These are phyloP conservation scores for Ennomos fuscantarius DNA, from an alignment of 2,888 invertebrate species.

Conservation along the genomic window DNA sequence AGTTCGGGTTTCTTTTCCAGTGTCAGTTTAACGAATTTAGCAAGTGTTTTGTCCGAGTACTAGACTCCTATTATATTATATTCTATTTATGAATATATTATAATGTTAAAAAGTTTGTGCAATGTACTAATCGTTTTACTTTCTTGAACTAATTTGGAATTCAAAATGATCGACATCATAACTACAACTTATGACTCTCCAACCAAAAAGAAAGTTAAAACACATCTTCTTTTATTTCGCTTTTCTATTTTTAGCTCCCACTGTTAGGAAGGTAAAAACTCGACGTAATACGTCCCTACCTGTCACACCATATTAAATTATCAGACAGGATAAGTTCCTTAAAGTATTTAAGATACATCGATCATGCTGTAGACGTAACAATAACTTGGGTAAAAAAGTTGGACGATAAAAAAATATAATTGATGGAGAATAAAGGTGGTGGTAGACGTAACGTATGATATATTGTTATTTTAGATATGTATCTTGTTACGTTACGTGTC, in stretches of 20 bases:
- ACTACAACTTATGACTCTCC: neutral
- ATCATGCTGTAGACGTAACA: constrained; percentile 74
- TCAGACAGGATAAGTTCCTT: constrained; percentile 42
- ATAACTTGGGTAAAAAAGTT: constrained; percentile 55
- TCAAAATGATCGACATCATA: neutral
- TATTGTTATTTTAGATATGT: constrained; percentile 36
- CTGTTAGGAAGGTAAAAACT: constrained; percentile 43
- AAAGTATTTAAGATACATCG: constrained; percentile 73
- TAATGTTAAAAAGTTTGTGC: no score
- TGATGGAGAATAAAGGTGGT: constrained; percentile 75
- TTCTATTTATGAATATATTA: no score
- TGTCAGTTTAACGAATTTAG: constrained; percentile 3
- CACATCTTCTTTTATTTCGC: neutral
- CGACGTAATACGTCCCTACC: constrained; percentile 43
- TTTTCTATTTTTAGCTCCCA: constrained; percentile 5
- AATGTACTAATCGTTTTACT: no score
- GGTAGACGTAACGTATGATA: constrained; percentile 29
- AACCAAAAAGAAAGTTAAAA: neutral
- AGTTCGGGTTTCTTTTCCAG: constrained; percentile 6
- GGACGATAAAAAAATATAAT: constrained; percentile 74
- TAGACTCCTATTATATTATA: no score
- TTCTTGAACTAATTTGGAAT: no score
- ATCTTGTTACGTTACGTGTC: constrained; percentile 17
- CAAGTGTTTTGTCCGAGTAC: constrained; percentile 2
- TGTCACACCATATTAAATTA: constrained; percentile 43